Base-by-base conservation (phyloP, 2,797 vertebrate genomes). In the Chiloscyllium punctatum region DNA sequence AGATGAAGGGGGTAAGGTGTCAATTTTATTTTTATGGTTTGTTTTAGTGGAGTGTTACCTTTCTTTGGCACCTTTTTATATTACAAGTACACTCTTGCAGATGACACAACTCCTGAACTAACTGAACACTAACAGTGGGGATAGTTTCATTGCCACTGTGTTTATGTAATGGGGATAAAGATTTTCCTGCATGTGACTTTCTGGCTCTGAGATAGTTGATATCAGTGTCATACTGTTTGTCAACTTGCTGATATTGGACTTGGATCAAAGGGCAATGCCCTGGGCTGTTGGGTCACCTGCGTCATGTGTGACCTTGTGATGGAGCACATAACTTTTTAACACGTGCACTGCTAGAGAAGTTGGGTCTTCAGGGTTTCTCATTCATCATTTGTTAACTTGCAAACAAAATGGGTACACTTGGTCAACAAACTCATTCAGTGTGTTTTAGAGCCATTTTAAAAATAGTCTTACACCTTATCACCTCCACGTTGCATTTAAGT, bases 351-450 rank as follows among this genome's bases (percentile, higher is more conserved):
- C 33, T 16, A 11, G 9, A 37, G 30, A n/a, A 79, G n/a, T 79
- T 2, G 9, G 77, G n/a, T n/a, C n/a, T n/a, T 48, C 77, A 79
- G 74, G 74, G n/a, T 79, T 79, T 15, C 13, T n/a, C 33, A 79
- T 21, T 37, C 74, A 77, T 77, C 30, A 2, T 77, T n/a, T 3
- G n/a, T 77, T 77, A 33, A n/a, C 11, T 74, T 77, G 11, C 33
- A 77, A 33, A 13, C 33, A n/a, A 3, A 2, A n/a, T 82, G 79
- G n/a, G n/a, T 82, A 18, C 18, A n/a, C 16, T 82, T 42, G 33
- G n/a, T 30, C 77, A n/a, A 79, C n/a, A 16, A 18, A 79, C 3
- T n/a, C 0, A 3, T 0, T 3, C n/a, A 16, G 1, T 0, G n/a
- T 37, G n/a, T 37, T 37, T 37, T 33, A 7, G 77, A 37, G 33